These are phyloP conservation scores for Ctenicera cuprea DNA, from an alignment of 2,888 invertebrate species.

Conservation along the genomic window DNA sequence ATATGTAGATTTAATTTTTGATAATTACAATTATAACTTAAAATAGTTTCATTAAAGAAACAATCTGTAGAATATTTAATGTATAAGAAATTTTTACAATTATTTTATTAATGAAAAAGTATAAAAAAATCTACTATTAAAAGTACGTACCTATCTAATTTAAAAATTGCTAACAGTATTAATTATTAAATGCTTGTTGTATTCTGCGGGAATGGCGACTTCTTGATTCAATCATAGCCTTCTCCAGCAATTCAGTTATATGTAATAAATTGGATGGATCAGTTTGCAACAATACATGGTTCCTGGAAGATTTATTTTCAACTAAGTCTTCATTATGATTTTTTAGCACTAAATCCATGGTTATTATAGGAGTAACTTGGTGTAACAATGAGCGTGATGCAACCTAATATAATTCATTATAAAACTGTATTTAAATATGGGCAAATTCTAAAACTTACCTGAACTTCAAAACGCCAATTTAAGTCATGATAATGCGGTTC, in stretches of 20 bases:
- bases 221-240: slow-evolving; percentile 78
- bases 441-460: slow-evolving; percentile 69
- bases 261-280: slow-evolving; percentile 79
- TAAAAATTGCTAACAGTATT: too few relatives aligned
- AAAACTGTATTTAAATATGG: too few relatives aligned
- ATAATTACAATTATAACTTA: too few relatives aligned
- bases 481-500: slow-evolving; percentile 76
- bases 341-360: slow-evolving; percentile 74
- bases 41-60: too few relatives aligned
- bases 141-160: too few relatives aligned
- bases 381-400: slow-evolving; percentile 77
- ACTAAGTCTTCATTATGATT: slow-evolving; percentile 63
- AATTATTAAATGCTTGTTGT: slow-evolving; percentile 66
- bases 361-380: slow-evolving; percentile 77
- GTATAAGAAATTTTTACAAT: too few relatives aligned
- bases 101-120: too few relatives aligned
- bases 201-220: slow-evolving; percentile 72
- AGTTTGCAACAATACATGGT: slow-evolving; percentile 74
- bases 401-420: slow-evolving; percentile 66
- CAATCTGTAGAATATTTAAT: too few relatives aligned
- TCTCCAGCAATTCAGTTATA: slow-evolving; percentile 78
- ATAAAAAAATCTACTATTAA: too few relatives aligned
- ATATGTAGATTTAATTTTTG: too few relatives aligned
- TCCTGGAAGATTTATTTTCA: slow-evolving; percentile 65
- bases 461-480: slow-evolving; percentile 81